Evolutionary conservation across 2,797 vertebrate genomes (phyloP).

Genomic region (Sciurus vulgaris): DNA sequence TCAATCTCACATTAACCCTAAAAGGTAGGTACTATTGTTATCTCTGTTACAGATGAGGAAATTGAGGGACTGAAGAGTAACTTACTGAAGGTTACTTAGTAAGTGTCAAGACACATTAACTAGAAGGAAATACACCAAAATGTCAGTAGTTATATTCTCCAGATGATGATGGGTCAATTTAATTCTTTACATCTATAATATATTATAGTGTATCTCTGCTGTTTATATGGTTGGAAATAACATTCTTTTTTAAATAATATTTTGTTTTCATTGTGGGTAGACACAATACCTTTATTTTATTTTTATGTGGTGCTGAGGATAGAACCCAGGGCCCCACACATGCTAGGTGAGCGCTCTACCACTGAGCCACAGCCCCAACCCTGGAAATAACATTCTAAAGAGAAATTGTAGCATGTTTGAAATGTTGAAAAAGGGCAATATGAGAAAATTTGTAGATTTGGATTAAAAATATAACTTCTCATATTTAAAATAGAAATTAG

Average conservation of each 20-base stretch:
- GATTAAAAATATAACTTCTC: conserved; percentile 50
- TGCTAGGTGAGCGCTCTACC: too few species aligned
- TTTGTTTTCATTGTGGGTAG: too few species aligned
- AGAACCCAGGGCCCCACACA: too few species aligned
- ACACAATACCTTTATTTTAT: too few species aligned
- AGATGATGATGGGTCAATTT: neutral
- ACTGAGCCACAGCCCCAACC: too few species aligned
- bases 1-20: neutral
- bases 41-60: neutral
- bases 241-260: neutral
- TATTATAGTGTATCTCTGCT: neutral
- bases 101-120: neutral
- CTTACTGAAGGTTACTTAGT: neutral
- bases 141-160: neutral
- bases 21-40: neutral
- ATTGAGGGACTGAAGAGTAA: neutral
- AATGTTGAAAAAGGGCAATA: conserved; percentile 30
- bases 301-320: too few species aligned
- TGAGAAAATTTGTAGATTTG: conserved; percentile 46
- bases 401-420: conserved; percentile 45
- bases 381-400: conserved; percentile 48
- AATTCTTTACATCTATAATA: conserved; percentile 23
- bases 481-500: conserved; percentile 49
- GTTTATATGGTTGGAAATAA: conserved; percentile 23
- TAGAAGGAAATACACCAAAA: neutral